Base-by-base conservation (phyloP, 2,113 vertebrate genomes). In the Nyctibius bracteatus region DNA sequence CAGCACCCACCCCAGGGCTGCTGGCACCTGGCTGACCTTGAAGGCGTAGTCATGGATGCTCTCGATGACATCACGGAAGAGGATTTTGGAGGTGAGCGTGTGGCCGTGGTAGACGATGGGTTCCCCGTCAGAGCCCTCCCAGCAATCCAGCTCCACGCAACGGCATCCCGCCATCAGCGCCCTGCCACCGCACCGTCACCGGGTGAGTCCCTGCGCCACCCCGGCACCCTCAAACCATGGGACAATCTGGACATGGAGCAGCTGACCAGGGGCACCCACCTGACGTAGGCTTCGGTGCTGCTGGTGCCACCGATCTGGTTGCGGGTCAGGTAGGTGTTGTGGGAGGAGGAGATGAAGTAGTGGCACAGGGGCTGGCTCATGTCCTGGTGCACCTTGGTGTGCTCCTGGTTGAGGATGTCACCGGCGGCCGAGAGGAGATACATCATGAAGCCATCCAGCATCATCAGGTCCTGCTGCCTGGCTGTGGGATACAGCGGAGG, bases 111-210 rank as follows among this genome's bases (percentile, higher is more conserved):
- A 99, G 88, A 99, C 98, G 14, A 99, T 20, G 0, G 99, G 99
- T 27, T 99, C 99, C 18, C 99, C 99, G 2, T 98, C 98, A 0
- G 99, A 98, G 20, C 99, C 99, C 51, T 99, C 99, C 99, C 99
- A 99, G 96, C 99, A 99, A 97, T 99, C 99, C 89, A 99, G 98
- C 97, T 99, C 99, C 97, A 99, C 99, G 13, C 99, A 99, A 71
- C 99, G 99, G 80, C 99, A 99, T 12, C 99, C 99, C 31, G 99
- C 98, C 92, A 98, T 98, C 84, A 99, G 98, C 35, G 98, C 99
- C 94, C 99, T 99, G 95, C 0, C 11, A 44, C 6, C 13, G 1
- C 11, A 16, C 10, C 43, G 1, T 6, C 55, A 9, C 37, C 14
- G 0, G 1, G 0, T 31, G 23, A 44, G 86, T 35, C 68, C 43